Conservation (phyloP, 2,113 vertebrate species). For the Rhea pennata region DNA sequence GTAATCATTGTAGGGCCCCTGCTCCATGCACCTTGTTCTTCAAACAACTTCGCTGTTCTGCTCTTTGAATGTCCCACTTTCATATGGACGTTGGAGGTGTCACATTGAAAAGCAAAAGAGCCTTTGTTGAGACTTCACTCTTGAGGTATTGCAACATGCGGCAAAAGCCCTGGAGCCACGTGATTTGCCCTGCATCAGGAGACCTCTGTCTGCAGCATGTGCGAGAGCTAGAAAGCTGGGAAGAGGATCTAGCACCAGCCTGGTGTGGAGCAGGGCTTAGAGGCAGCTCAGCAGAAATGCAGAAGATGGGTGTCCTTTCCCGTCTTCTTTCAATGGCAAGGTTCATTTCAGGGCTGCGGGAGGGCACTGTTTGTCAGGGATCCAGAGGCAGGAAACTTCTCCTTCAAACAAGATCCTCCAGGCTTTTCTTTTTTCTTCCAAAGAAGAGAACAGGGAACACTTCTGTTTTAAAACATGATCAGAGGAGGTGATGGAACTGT, state of each 20-base stretch:
- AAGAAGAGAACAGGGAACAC: background rate
- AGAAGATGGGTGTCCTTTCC: background rate
- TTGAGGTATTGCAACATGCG: background rate
- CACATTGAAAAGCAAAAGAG: background rate
- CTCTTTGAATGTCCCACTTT: background rate
- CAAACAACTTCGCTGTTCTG: background rate
- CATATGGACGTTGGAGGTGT: background rate
- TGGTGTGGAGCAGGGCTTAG: too few species aligned
- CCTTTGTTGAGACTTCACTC: background rate
- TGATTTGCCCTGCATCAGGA: background rate
- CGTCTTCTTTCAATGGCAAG: background rate
- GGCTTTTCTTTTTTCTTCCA: background rate
- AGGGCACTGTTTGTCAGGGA: background rate
- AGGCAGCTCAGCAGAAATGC: background rate
- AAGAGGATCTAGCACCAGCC: background rate
- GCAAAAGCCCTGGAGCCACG: background rate
- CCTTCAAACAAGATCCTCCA: background rate
- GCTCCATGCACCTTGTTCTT: background rate
- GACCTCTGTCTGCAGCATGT: rapidly evolving
- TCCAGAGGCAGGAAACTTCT: background rate
- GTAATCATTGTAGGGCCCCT: background rate
- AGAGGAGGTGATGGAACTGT: background rate
- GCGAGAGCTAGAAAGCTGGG: rapidly evolving
- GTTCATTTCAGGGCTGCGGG: background rate
- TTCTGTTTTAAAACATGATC: background rate